Evolutionary conservation across 1,140 invertebrate species (phyloP).

Genomic region (Agrilus planipennis): DNA sequence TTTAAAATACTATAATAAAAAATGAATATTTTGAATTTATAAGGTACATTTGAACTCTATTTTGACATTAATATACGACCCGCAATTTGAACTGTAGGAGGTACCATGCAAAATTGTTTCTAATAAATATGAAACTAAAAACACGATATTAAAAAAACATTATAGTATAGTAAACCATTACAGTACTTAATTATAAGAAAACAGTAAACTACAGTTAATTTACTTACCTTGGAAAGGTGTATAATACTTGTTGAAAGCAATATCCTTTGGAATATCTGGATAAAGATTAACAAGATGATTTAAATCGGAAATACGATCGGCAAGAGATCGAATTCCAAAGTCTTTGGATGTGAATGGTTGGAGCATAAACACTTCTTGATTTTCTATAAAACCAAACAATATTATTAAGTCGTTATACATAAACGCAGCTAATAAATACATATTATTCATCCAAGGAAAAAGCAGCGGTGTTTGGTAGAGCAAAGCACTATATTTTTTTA

Average conservation of each 20-base stretch:
- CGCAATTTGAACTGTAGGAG: no score
- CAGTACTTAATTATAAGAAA: no score
- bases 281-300: conserved; percentile 72
- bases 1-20: no score
- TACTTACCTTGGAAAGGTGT: conserved; percentile 58
- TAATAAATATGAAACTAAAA: no score
- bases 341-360: conserved; percentile 90
- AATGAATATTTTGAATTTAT: no score
- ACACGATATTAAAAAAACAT: no score
- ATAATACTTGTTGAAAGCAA: conserved; percentile 86
- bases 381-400: conserved; percentile 34
- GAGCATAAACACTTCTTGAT: conserved; percentile 68
- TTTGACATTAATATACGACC: no score
- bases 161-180: no score
- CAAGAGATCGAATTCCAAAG: conserved; percentile 77
- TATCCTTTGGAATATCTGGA: conserved; percentile 77
- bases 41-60: no score
- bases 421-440: neutral
- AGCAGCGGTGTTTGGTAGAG: neutral
- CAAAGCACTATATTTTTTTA: neutral
- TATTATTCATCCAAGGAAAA: neutral
- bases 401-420: neutral
- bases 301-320: conserved; percentile 82
- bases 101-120: no score
- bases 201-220: neutral